Percentiles rank a stretch among this genome's conserved stretches.
phyloP scores from a whole-genome alignment of 2,888 invertebrate genomes.

The Amblyjoppa proteus region DNA sequence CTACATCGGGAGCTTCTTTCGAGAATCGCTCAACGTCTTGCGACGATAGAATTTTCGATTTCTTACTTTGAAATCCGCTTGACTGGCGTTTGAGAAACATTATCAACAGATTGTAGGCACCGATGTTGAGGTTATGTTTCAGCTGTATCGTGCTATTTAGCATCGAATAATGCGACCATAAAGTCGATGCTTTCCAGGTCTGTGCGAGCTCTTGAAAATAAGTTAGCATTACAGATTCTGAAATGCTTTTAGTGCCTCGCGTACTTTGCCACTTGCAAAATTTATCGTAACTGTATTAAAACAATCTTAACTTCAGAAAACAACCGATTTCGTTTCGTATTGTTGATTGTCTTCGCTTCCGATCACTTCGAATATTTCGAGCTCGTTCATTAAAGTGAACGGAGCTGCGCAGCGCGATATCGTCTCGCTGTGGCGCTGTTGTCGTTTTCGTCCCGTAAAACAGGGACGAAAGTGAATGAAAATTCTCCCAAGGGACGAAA shows the following conservation, averaged over 20 bases:
- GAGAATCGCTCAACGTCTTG: conserved; percentile 74
- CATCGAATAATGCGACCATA: conserved; percentile 74
- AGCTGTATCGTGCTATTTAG: conserved; percentile 68
- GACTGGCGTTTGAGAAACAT: neutral
- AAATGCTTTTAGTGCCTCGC: neutral
- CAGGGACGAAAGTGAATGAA: conserved; percentile 37
- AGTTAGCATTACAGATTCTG: conserved; percentile 27
- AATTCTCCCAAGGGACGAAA: conserved; percentile 37
- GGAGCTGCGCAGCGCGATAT: conserved; percentile 33
- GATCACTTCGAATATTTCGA: neutral
- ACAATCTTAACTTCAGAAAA: no score
- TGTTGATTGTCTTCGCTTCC: neutral
- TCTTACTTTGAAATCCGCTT: conserved; percentile 66
- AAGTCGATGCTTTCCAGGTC: conserved; percentile 71
- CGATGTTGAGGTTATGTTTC: conserved; percentile 68
- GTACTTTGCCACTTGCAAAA: conserved; percentile 2
- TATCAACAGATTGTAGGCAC: conserved; percentile 64
- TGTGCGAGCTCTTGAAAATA: conserved; percentile 71
- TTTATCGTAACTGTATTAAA: neutral
- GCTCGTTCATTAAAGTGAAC: neutral
- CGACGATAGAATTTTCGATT: conserved; percentile 74
- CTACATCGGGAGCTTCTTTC: conserved; percentile 70
- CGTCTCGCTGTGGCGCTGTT: conserved; percentile 17
- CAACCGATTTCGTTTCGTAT: neutral
- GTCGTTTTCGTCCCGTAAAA: conserved; percentile 28